These are phyloP conservation scores for Sebastes fasciatus DNA, from an alignment of 2,113 vertebrate genomes.

Conservation along the genomic window DNA sequence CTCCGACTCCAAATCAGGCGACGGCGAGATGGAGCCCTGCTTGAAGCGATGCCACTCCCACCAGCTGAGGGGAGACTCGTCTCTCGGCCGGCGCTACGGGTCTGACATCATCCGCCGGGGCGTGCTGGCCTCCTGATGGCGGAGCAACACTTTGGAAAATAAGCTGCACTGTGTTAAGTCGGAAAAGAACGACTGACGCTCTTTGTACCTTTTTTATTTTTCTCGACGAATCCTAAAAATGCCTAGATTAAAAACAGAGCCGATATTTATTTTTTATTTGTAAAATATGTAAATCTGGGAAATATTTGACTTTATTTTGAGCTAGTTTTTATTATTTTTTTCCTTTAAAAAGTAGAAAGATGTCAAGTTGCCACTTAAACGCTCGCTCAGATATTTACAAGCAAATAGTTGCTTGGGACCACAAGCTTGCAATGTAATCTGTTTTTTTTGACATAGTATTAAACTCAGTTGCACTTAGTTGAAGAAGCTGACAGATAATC, in stretches of 20 bases:
- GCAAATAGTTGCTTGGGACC: slow-evolving; percentile 70
- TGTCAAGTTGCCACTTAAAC: slow-evolving; percentile 76
- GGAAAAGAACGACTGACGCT: slow-evolving; percentile 11
- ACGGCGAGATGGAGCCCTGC: slow-evolving; percentile 87
- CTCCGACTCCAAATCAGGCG: slow-evolving; percentile 84
- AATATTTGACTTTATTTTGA: slow-evolving; percentile 71
- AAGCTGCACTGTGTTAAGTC: slow-evolving; percentile 49
- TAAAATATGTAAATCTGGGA: slow-evolving; percentile 78
- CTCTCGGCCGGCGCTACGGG: slow-evolving; percentile 86
- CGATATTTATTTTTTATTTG: slow-evolving; percentile 84
- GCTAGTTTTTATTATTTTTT: slow-evolving; percentile 47
- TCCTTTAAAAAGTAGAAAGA: slow-evolving; percentile 51
- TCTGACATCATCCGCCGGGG: slow-evolving; percentile 92
- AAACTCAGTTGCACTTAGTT: slow-evolving; percentile 54
- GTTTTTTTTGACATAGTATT: slow-evolving; percentile 54
- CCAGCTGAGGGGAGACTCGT: slow-evolving; percentile 85
- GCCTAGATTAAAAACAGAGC: slow-evolving; percentile 69
- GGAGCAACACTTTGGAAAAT: slow-evolving; percentile 5
- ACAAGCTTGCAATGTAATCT: slow-evolving; percentile 53
- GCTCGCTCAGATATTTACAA: slow-evolving; percentile 59
- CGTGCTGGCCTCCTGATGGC: slow-evolving; percentile 93
- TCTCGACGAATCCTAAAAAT: slow-evolving; percentile 56
- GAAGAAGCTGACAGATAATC: slow-evolving; percentile 12
- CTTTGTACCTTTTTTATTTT: slow-evolving; percentile 69
- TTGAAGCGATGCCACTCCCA: slow-evolving; percentile 89